A percentile compares a stretch with the other conserved stretches of the same genome.
phyloP scores from a whole-genome alignment of 2,888 invertebrate species.

The Drosophila siamana region DNA sequence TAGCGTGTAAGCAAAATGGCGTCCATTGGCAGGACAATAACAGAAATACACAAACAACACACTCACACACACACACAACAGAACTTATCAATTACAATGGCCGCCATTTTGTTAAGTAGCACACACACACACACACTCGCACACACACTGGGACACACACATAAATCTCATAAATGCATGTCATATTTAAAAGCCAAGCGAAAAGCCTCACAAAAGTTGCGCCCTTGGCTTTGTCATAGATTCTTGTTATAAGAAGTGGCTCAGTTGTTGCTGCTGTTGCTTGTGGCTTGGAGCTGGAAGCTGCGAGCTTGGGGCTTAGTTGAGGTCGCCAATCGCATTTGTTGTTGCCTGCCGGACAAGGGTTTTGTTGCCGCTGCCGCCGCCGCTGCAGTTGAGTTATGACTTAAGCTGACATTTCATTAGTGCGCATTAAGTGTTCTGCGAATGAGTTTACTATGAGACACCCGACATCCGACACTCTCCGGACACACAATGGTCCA shows the following conservation, averaged over 20 bases:
- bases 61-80: constrained; percentile 34
- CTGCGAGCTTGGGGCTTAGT: constrained; percentile 26
- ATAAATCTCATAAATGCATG: constrained; percentile 78
- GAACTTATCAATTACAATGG: constrained; percentile 80
- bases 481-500: constrained; percentile 6
- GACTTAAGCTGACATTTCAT: constrained; percentile 84
- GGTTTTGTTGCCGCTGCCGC: constrained; percentile 28
- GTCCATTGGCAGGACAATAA: constrained; percentile 60
- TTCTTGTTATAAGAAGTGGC: constrained; percentile 57
- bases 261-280: constrained; percentile 33
- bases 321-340: constrained; percentile 39
- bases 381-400: constrained; percentile 79
- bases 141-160: constrained; percentile 49
- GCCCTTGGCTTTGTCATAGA: constrained; percentile 67
- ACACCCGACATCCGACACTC: constrained; percentile 37
- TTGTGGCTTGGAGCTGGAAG: not conserved
- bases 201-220: constrained; percentile 55
- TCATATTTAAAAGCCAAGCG: constrained; percentile 79
- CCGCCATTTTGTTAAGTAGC: constrained; percentile 59
- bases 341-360: constrained; percentile 3
- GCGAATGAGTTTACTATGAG: constrained; percentile 72
- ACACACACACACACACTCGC: constrained; percentile 19
- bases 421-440: constrained; percentile 81
- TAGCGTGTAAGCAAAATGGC: constrained; percentile 72
- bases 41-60: constrained; percentile 10